phyloP scores from a whole-genome alignment of 1,140 invertebrate species.

The Drosophila quadrilineata region DNA sequence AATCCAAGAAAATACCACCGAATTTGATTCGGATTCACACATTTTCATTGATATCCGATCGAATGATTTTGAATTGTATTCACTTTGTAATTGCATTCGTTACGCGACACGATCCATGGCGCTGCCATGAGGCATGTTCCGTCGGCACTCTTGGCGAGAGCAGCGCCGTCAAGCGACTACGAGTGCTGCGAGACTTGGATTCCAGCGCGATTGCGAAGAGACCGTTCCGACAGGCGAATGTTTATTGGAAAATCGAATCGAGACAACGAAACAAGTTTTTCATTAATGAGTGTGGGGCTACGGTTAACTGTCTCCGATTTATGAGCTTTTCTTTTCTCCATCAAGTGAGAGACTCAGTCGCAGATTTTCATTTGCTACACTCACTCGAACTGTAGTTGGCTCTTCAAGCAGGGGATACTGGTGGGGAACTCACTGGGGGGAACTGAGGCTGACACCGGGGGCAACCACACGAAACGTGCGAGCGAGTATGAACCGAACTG shows the following conservation, averaged over 20 bases:
- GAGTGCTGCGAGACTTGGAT: conserved; percentile 13
- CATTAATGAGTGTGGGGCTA: conserved; percentile 18
- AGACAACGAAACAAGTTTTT: conserved; percentile 37
- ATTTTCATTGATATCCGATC: conserved; percentile 6
- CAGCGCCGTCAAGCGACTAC: conserved; percentile 65
- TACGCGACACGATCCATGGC: conserved; percentile 39
- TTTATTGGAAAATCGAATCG: conserved; percentile 41
- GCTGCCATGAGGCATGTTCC: too few relatives aligned
- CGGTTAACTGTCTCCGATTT: conserved; percentile 7
- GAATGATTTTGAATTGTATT: conserved; percentile 5
- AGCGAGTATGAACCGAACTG: conserved; percentile 63
- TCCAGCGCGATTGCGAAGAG: conserved; percentile 35
- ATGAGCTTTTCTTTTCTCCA: conserved; percentile 35
- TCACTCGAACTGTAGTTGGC: conserved; percentile 15
- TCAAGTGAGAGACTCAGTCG: too few relatives aligned
- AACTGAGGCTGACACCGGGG: conserved; percentile 13
- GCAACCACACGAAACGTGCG: conserved; percentile 67
- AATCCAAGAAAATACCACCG: conserved; percentile 14
- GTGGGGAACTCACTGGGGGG: background rate
- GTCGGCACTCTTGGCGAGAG: conserved; percentile 43
- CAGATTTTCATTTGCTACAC: too few relatives aligned
- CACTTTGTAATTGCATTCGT: conserved; percentile 17
- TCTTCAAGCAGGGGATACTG: conserved; percentile 10
- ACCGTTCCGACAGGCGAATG: conserved; percentile 4
- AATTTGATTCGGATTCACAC: conserved; percentile 8